phyloP scores from a whole-genome alignment of 2,888 invertebrate species.

The Sylvicola fuscatus region DNA sequence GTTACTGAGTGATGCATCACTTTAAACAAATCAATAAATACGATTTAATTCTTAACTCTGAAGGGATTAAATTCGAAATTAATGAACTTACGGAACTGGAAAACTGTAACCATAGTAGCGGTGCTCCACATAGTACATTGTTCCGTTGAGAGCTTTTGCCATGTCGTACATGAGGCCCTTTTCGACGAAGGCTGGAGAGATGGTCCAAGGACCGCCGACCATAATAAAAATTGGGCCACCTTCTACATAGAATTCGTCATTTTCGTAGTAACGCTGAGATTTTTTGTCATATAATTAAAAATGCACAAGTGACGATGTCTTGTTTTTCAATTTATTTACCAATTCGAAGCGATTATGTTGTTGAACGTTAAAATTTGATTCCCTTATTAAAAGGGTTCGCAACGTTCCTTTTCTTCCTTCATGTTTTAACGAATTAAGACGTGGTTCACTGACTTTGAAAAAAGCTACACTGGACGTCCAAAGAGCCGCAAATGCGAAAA shows the following conservation, averaged over 20 bases:
- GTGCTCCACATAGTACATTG: constrained; percentile 49
- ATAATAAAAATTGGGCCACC: constrained; percentile 33
- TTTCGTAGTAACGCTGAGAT: constrained; percentile 27
- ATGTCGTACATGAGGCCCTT: constrained; percentile 33
- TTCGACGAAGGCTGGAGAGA: constrained; percentile 30
- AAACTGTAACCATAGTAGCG: constrained; percentile 49
- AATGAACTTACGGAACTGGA: constrained; percentile 34
- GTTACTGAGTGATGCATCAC: constrained; percentile 32
- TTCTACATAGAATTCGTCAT: constrained; percentile 18
- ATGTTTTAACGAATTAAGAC: too few relatives aligned
- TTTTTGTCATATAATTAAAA: background rate
- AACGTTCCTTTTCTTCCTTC: too few relatives aligned
- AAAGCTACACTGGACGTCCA: too few relatives aligned
- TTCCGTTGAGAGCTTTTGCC: constrained; percentile 29
- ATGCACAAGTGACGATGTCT: too few relatives aligned
- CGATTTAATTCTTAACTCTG: too few relatives aligned
- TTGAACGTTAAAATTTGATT: too few relatives aligned
- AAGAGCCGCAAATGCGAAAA: too few relatives aligned
- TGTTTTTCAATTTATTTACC: too few relatives aligned
- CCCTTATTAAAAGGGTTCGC: too few relatives aligned
- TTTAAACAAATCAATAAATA: constrained; percentile 15
- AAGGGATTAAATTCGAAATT: background rate
- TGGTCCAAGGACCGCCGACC: constrained; percentile 51
- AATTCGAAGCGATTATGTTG: too few relatives aligned
- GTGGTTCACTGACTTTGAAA: too few relatives aligned